Conservation (phyloP, 2,797 vertebrate genomes). For the Caiman crocodilus region DNA sequence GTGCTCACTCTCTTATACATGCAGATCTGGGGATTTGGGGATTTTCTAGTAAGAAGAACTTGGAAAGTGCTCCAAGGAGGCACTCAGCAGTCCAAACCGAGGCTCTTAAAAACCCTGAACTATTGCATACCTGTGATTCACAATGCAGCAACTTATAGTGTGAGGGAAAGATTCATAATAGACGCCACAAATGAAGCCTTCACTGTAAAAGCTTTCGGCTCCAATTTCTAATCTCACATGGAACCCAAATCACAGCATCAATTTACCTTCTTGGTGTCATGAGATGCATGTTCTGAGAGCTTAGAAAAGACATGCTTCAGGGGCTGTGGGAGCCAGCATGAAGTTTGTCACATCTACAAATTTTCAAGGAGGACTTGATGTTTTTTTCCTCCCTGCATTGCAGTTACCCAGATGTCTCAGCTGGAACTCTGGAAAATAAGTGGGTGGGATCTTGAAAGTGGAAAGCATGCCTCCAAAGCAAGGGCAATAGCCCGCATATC, state of each 20-base stretch:
- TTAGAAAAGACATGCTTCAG: neutral
- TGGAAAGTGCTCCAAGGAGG: too few relatives aligned
- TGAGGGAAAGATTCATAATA: too few relatives aligned
- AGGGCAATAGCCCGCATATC: neutral
- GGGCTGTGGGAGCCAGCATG: neutral
- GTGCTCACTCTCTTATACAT: too few relatives aligned
- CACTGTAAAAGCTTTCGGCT: too few relatives aligned
- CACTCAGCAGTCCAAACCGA: too few relatives aligned
- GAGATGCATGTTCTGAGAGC: neutral
- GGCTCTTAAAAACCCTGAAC: too few relatives aligned
- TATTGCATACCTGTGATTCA: too few relatives aligned
- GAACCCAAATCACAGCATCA: neutral
- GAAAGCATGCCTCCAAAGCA: neutral
- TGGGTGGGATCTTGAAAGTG: neutral
- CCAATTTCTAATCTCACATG: neutral
- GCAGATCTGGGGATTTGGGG: too few relatives aligned
- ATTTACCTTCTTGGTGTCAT: neutral
- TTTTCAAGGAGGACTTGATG: rapidly evolving
- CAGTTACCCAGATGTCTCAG: neutral
- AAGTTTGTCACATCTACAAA: neutral
- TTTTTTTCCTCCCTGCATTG: neutral
- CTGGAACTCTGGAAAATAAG: neutral
- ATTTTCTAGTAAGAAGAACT: too few relatives aligned
- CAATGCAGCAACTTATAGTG: too few relatives aligned
- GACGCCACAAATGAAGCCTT: too few relatives aligned